These are phyloP conservation scores for Glossophaga mutica DNA, from an alignment of 2,797 vertebrate genomes.

Conservation along the genomic window DNA sequence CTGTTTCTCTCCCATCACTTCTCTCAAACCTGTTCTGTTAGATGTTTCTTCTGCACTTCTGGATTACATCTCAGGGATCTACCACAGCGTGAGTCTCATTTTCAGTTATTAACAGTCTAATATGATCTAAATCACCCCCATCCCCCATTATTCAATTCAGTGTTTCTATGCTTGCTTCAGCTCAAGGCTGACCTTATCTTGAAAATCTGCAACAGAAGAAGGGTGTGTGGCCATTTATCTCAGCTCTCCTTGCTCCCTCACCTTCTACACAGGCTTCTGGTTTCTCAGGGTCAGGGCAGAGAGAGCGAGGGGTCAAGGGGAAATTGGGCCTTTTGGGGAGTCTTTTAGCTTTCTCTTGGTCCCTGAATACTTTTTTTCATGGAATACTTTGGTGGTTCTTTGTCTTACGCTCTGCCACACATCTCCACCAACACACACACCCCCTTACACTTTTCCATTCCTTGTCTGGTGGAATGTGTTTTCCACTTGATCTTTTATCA, in stretches of 20 bases:
- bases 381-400: not conserved
- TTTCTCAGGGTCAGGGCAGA: not conserved
- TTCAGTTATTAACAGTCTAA: slow-evolving; percentile 3
- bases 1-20: not conserved
- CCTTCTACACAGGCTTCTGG: not conserved
- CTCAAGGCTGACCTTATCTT: not conserved
- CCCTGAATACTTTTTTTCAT: not conserved
- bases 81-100: not conserved
- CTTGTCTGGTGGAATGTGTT: not conserved
- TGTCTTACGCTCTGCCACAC: not conserved
- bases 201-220: not conserved
- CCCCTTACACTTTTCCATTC: not conserved
- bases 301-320: not conserved
- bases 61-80: not conserved
- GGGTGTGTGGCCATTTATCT: not conserved
- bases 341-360: not conserved
- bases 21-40: not conserved
- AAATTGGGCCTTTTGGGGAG: not conserved
- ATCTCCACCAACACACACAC: not conserved
- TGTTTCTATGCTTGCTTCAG: not conserved
- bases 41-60: not conserved
- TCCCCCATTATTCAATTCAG: not conserved
- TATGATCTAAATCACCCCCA: not conserved
- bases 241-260: not conserved
- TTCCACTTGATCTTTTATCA: not conserved